A percentile compares a stretch with the other conserved stretches of the same genome.
Evolutionary conservation across 2,888 invertebrate genomes (phyloP).

Genomic region (Cyrtodaria siliqua): DNA sequence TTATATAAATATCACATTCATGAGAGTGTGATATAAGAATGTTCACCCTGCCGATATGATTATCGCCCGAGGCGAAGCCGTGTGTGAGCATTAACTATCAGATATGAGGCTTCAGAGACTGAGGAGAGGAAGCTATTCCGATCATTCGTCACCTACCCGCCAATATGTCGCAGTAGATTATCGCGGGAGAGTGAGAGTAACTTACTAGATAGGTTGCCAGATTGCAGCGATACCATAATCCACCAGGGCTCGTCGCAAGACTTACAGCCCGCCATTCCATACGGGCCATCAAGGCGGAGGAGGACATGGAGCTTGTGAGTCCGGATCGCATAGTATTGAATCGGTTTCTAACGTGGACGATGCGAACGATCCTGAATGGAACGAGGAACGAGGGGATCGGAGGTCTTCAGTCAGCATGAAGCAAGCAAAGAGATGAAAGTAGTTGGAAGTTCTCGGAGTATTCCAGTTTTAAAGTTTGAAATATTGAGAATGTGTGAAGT

Average conservation of each 20-base stretch:
- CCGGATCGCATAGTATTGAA: conserved; percentile 66
- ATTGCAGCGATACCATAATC: conserved; percentile 20
- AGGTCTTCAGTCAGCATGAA: conserved; percentile 42
- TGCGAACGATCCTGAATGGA: conserved; percentile 84
- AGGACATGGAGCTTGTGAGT: conserved; percentile 60
- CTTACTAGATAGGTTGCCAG: conserved; percentile 49
- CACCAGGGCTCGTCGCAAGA: conserved; percentile 15
- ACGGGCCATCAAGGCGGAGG: conserved; percentile 39
- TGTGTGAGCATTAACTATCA: conserved; percentile 89
- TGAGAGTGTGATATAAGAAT: no score
- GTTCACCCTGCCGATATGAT: no score
- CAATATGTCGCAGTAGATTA: conserved; percentile 73
- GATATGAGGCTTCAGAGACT: conserved; percentile 92
- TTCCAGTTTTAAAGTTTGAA: no score
- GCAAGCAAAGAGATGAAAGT: conserved; percentile 53
- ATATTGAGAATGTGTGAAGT: no score
- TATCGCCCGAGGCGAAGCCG: no score
- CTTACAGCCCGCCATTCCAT: conserved; percentile 6
- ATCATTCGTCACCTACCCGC: conserved; percentile 76
- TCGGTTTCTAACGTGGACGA: conserved; percentile 74
- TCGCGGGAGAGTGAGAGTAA: conserved; percentile 73
- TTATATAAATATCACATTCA: no score
- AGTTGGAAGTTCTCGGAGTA: no score
- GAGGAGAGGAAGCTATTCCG: conserved; percentile 90
- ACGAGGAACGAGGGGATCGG: conserved; percentile 24